A percentile compares a stretch with the other conserved stretches of the same genome.
phyloP scores from a whole-genome alignment of 2,113 vertebrate genomes.

The Misgurnus anguillicaudatus region DNA sequence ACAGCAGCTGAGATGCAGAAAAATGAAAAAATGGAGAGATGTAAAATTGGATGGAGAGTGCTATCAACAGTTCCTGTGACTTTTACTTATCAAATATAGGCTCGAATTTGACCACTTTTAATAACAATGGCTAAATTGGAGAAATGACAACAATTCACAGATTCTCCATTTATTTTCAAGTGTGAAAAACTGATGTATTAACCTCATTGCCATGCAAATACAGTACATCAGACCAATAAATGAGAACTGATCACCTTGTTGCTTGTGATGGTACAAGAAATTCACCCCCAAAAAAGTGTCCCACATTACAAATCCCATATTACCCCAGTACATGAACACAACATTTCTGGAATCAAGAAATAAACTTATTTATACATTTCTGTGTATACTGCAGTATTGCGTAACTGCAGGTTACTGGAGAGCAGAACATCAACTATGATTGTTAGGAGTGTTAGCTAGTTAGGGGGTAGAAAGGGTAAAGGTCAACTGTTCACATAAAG shows the following conservation, averaged over 20 bases:
- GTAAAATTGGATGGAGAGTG: neutral
- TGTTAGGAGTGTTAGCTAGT: neutral
- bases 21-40: neutral
- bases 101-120: neutral
- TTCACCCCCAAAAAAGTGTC: too few species aligned
- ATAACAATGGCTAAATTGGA: neutral
- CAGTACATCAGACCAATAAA: too few species aligned
- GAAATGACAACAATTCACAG: neutral
- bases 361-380: neutral
- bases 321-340: neutral
- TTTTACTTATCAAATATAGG: neutral
- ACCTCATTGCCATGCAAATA: too few species aligned
- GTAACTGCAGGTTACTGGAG: neutral
- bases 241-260: too few species aligned
- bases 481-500: neutral
- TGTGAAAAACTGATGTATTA: neutral
- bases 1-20: constrained; percentile 19
- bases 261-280: too few species aligned
- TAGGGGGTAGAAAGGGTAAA: neutral
- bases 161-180: neutral
- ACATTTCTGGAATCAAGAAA: neutral
- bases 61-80: neutral
- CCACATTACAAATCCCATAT: too few species aligned
- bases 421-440: constrained; percentile 1
- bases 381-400: neutral